phyloP scores from a whole-genome alignment of 2,797 vertebrate species.

The Cyprinella venusta region DNA sequence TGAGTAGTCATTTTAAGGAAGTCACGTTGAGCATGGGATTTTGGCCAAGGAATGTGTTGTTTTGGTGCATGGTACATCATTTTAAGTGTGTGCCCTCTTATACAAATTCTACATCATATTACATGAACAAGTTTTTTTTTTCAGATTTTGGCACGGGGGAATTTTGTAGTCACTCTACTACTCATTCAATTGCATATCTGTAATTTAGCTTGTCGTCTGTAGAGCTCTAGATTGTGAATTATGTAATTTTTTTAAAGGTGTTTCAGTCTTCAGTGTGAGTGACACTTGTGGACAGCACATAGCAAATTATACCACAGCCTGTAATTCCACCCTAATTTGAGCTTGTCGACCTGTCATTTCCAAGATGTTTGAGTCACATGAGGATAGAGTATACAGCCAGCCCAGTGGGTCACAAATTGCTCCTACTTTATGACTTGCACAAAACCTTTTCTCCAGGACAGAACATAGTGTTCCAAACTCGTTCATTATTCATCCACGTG shows the following conservation, averaged over 20 bases:
- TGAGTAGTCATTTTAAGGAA: not conserved
- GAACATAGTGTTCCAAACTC: not conserved
- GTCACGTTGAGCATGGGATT: not conserved
- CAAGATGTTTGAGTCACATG: constrained; percentile 50
- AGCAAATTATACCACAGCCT: constrained; percentile 70
- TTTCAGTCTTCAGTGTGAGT: constrained; percentile 72
- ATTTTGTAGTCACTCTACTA: constrained; percentile 1
- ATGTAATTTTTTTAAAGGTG: constrained; percentile 72
- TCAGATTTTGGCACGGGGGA: not conserved
- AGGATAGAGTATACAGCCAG: not conserved
- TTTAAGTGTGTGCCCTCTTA: not conserved
- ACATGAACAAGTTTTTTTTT: not conserved
- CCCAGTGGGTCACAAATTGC: constrained; percentile 7
- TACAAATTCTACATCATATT: not conserved
- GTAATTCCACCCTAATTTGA: constrained; percentile 75
- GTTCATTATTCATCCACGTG: constrained; percentile 13
- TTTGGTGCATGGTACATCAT: not conserved
- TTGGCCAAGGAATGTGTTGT: not conserved
- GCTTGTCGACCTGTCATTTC: constrained; percentile 67
- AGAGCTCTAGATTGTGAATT: constrained; percentile 23
- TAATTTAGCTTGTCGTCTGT: not conserved
- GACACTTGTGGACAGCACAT: constrained; percentile 67
- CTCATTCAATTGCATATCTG: not conserved
- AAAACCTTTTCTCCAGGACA: constrained; percentile 20
- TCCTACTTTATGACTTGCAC: not conserved